Conservation (phyloP, 2,113 vertebrate genomes). For the Menidia beryllina region DNA sequence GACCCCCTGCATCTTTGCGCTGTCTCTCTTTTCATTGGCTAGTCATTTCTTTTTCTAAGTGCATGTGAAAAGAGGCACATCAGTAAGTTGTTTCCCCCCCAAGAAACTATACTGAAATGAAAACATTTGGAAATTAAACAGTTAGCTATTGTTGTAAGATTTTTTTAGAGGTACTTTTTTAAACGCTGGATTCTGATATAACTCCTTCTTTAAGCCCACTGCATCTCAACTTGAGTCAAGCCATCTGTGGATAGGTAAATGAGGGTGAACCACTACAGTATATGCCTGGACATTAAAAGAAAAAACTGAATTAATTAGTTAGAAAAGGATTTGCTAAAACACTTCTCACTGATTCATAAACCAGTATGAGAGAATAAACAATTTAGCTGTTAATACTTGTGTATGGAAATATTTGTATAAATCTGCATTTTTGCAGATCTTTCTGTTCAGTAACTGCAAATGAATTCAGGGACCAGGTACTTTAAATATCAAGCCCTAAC, state of each 20-base stretch:
- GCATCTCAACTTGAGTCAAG: too few relatives aligned
- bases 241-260: too few relatives aligned
- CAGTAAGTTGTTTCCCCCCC: not conserved
- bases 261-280: not conserved
- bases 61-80: not conserved
- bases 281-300: not conserved
- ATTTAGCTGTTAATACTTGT: not conserved
- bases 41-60: not conserved
- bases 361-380: not conserved
- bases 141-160: not conserved
- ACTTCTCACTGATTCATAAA: not conserved
- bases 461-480: accelerated
- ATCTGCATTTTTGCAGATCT: not conserved
- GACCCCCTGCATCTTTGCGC: not conserved
- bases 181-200: not conserved
- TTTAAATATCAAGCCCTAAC: not conserved
- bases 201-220: too few relatives aligned
- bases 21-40: not conserved
- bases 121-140: not conserved
- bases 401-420: not conserved
- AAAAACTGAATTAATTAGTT: not conserved
- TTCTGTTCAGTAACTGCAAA: not conserved
- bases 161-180: not conserved
- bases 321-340: not conserved
- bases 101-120: not conserved